Evolutionary conservation across 1,140 invertebrate species (phyloP).

Genomic region (Euura saliciscinereae): DNA sequence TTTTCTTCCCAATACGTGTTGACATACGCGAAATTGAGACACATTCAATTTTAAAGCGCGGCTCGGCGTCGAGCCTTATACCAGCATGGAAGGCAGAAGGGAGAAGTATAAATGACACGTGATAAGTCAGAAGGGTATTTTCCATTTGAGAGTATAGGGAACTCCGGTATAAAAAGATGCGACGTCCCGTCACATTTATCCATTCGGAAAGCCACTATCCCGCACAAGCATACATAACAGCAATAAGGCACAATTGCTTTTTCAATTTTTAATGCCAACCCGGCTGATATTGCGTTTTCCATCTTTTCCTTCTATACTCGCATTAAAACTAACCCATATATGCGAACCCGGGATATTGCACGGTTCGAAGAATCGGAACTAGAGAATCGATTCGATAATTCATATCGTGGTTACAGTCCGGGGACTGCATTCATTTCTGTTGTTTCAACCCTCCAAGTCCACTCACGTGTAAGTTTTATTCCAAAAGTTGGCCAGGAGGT

Average conservation of each 20-base stretch:
- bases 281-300: not conserved
- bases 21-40: slow-evolving; percentile 48
- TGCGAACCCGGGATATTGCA: not conserved
- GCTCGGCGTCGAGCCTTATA: no score
- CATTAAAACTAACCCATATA: not conserved
- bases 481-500: not conserved
- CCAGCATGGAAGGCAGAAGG: slow-evolving; percentile 25
- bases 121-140: slow-evolving; percentile 5
- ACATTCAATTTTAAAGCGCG: slow-evolving; percentile 43
- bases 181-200: slow-evolving; percentile 6
- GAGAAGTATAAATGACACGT: slow-evolving; percentile 14
- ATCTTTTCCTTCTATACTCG: not conserved
- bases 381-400: no score
- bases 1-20: slow-evolving; percentile 34
- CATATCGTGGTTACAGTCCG: no score
- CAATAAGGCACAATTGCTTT: slow-evolving; percentile 1
- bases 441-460: not conserved
- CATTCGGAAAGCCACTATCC: slow-evolving; percentile 1
- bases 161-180: slow-evolving; percentile 1
- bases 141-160: slow-evolving; percentile 5
- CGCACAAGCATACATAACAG: not conserved
- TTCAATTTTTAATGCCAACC: slow-evolving; percentile 1
- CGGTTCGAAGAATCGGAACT: no score
- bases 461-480: not conserved
- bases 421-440: not conserved